phyloP scores from a whole-genome alignment of 2,797 vertebrate genomes.

The Anniella stebbinsi region DNA sequence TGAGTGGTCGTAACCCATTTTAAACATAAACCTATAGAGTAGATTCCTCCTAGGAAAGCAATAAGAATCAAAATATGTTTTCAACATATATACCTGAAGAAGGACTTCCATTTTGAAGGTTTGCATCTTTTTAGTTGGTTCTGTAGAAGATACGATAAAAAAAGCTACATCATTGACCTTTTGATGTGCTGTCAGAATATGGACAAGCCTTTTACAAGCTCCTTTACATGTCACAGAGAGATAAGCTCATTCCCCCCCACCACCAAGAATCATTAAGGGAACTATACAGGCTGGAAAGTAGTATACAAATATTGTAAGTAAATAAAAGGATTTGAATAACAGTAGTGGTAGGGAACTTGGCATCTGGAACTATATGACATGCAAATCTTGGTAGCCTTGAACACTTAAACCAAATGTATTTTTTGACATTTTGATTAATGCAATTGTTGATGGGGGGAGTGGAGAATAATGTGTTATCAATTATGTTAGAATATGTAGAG shows the following conservation, averaged over 20 bases:
- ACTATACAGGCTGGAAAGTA: not conserved
- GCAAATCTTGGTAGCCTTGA: not conserved
- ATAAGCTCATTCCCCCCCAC: not conserved
- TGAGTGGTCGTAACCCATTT: too few relatives aligned
- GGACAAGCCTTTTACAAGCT: not conserved
- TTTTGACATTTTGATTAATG: not conserved
- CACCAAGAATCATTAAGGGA: not conserved
- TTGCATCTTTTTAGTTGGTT: not conserved
- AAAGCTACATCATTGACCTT: not conserved
- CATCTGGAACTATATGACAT: not conserved
- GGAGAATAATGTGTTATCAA: not conserved
- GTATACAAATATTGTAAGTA: not conserved
- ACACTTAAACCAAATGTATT: not conserved
- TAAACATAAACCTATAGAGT: too few relatives aligned
- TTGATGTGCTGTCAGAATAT: not conserved
- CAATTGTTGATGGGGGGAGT: not conserved
- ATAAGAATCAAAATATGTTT: not conserved
- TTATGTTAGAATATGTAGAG: too few relatives aligned
- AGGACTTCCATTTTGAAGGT: not conserved
- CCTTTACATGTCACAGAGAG: not conserved
- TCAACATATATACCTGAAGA: not conserved
- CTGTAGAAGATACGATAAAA: not conserved
- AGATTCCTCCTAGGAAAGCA: not conserved
- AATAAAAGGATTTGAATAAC: not conserved
- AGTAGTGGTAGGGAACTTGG: not conserved